phyloP scores from a whole-genome alignment of 35 echinoderm and acorn worm genomes.

The Hemicentrotus pulcherrimus region DNA sequence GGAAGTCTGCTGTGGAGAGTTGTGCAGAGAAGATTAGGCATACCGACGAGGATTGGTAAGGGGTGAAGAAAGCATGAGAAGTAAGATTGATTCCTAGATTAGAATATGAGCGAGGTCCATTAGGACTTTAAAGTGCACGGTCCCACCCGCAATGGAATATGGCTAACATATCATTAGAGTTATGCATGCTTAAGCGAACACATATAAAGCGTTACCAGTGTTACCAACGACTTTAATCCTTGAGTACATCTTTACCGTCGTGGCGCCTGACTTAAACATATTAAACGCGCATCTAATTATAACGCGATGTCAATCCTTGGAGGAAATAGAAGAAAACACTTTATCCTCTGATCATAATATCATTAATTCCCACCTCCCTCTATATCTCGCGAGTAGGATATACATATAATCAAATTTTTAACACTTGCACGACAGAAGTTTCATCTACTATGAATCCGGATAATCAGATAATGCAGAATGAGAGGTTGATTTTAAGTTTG shows the following conservation, averaged over 20 bases:
- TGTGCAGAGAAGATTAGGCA: too few relatives aligned
- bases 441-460: too few relatives aligned
- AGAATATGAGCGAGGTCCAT: background rate
- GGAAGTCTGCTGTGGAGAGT: too few relatives aligned
- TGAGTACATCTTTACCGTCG: background rate
- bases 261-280: too few relatives aligned
- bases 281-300: too few relatives aligned
- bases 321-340: background rate
- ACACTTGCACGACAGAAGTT: too few relatives aligned
- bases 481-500: too few relatives aligned
- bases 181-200: slow-evolving; percentile 1
- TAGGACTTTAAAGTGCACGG: background rate
- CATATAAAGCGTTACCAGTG: background rate
- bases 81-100: background rate
- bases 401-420: too few relatives aligned
- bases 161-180: background rate
- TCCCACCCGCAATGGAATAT: background rate
- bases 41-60: too few relatives aligned
- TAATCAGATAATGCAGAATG: too few relatives aligned
- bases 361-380: background rate
- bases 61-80: too few relatives aligned
- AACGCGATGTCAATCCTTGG: background rate
- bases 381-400: background rate
- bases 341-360: background rate
- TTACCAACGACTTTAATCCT: background rate